Evolutionary conservation across 2,888 invertebrate genomes (phyloP).

Genomic region (Polylopha cassiicola): DNA sequence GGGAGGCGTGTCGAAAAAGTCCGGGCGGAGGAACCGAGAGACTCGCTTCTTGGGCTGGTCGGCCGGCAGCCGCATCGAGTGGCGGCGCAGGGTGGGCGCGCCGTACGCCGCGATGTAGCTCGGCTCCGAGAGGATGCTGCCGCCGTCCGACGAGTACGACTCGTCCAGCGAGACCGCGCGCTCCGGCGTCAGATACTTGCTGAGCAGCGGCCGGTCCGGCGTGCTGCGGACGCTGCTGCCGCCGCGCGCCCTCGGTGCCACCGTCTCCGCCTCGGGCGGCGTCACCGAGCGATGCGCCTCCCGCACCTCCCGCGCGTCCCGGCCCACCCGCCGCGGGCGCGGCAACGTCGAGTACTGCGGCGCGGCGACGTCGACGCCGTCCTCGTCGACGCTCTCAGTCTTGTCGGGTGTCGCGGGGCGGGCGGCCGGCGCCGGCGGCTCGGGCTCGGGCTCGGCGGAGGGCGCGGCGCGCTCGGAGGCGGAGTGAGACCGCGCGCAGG

Average conservation of each 20-base stretch:
- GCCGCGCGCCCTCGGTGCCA: constrained; percentile 29
- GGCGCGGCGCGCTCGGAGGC: constrained; percentile 24
- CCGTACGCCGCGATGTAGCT: constrained; percentile 64
- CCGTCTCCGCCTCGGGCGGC: constrained; percentile 25
- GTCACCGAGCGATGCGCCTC: background rate
- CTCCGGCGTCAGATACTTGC: constrained; percentile 74
- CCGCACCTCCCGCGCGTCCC: too few species aligned
- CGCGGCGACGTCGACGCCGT: constrained; percentile 1
- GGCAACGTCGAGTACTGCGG: constrained; percentile 23
- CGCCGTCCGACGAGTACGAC: constrained; percentile 47
- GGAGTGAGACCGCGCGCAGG: too few species aligned
- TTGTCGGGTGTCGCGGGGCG: constrained; percentile 26
- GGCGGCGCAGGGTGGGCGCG: constrained; percentile 41
- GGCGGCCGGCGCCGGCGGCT: constrained; percentile 17
- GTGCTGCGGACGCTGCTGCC: constrained; percentile 44
- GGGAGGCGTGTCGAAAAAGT: constrained; percentile 83
- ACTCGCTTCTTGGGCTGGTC: constrained; percentile 78
- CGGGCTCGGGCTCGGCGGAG: constrained; percentile 19
- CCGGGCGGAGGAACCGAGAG: constrained; percentile 86
- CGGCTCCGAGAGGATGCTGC: constrained; percentile 52
- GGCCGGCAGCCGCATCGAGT: constrained; percentile 45
- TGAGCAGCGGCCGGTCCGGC: constrained; percentile 73
- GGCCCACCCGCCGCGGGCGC: constrained; percentile 33
- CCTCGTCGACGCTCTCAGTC: constrained; percentile 9
- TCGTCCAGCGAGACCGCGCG: constrained; percentile 55